These are phyloP conservation scores for Pseudomugil tenellus DNA, from an alignment of 2,797 vertebrate genomes.

Conservation along the genomic window DNA sequence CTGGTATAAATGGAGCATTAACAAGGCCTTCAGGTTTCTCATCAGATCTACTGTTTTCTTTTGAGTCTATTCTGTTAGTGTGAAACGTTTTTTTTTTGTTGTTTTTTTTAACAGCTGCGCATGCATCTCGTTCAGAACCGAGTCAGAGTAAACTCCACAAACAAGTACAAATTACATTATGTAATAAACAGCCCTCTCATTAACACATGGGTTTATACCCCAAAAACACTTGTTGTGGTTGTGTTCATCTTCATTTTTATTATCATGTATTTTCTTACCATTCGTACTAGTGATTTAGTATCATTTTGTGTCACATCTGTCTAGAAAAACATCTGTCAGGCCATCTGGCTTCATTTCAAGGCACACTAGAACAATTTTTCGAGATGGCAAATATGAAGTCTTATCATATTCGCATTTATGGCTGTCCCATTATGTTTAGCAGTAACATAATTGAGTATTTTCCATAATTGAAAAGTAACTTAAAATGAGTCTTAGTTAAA, in stretches of 20 bases:
- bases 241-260: conserved; percentile 31
- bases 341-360: conserved; percentile 7
- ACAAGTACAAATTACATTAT: conserved; percentile 23
- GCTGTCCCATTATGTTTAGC: too few relatives aligned
- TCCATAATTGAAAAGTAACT: neutral
- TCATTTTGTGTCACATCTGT: conserved; percentile 10
- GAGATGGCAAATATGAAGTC: neutral
- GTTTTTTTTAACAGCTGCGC: conserved; percentile 19
- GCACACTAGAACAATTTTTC: conserved; percentile 3
- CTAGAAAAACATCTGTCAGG: conserved; percentile 10
- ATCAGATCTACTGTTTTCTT: conserved; percentile 49
- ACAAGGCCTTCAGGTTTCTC: conserved; percentile 54
- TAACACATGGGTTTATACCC: conserved; percentile 30
- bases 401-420: neutral
- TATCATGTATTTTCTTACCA: conserved; percentile 17
- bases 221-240: too few relatives aligned
- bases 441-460: neutral
- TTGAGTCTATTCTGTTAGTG: conserved; percentile 49
- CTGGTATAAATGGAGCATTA: conserved; percentile 64
- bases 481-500: neutral
- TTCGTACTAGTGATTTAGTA: conserved; percentile 17
- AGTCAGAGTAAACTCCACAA: conserved; percentile 30
- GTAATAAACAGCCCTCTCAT: conserved; percentile 9
- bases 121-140: conserved; percentile 28
- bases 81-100: conserved; percentile 41